Evolutionary conservation across 2,113 vertebrate species (phyloP).

Genomic region (Morone chrysops): DNA sequence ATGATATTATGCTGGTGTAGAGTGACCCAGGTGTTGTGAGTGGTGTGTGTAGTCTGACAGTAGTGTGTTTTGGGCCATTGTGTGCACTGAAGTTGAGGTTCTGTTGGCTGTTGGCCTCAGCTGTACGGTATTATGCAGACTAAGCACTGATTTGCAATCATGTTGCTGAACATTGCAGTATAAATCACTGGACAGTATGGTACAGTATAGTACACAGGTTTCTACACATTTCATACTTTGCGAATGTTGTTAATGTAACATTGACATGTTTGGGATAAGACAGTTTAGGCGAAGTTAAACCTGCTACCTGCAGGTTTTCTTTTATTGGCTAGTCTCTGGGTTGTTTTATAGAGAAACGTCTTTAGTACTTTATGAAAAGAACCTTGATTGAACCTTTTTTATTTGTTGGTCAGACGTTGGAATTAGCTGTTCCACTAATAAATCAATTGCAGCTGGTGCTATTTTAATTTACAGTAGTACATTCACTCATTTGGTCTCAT

Average conservation of each 20-base stretch:
- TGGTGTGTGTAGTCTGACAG: slow-evolving; percentile 1
- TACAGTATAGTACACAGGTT: too few relatives aligned
- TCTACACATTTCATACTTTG: background rate
- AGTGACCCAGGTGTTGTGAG: slow-evolving; percentile 41
- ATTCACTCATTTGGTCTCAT: background rate
- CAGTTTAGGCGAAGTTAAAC: background rate
- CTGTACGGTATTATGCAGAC: background rate
- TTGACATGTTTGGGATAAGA: background rate
- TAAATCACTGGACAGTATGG: background rate
- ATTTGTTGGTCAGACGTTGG: background rate
- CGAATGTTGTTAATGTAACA: background rate
- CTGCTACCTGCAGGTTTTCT: background rate
- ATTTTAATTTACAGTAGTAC: background rate
- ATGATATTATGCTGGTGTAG: slow-evolving; percentile 17
- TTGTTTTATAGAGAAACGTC: background rate
- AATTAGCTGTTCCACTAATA: background rate
- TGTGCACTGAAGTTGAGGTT: background rate
- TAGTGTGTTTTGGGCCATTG: background rate
- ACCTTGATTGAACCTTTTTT: too few relatives aligned
- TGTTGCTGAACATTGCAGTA: background rate
- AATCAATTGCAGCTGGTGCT: background rate
- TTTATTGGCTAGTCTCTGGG: background rate
- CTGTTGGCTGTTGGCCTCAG: background rate
- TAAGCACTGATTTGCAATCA: background rate
- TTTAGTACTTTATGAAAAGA: too few relatives aligned